Conservation (phyloP, 2,888 invertebrate genomes). For the Agrotis clavis region DNA sequence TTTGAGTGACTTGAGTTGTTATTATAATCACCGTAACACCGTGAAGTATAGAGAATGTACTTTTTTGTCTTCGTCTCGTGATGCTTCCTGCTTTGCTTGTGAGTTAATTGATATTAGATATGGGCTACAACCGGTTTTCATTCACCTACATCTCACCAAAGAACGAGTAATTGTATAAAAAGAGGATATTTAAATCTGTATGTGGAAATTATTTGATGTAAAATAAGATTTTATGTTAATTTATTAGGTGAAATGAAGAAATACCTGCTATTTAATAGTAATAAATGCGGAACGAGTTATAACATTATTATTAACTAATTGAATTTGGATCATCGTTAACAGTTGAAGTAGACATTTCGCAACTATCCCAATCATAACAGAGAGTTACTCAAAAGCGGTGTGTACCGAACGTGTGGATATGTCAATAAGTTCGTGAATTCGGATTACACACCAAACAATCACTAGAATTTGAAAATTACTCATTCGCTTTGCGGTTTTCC, state of each 20-base stretch:
- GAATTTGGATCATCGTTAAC: neutral
- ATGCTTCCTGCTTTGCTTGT: constrained; percentile 76
- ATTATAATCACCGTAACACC: constrained; percentile 69
- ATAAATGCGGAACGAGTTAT: too few species aligned
- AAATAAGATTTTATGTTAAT: constrained; percentile 7
- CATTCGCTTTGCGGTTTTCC: constrained; percentile 53
- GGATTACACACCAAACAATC: constrained; percentile 44
- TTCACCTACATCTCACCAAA: constrained; percentile 70
- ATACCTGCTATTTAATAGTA: neutral
- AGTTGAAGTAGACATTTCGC: constrained; percentile 13
- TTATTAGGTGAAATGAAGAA: neutral
- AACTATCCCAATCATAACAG: constrained; percentile 2
- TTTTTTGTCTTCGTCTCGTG: constrained; percentile 66
- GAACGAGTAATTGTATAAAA: constrained; percentile 55
- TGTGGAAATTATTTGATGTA: constrained; percentile 30
- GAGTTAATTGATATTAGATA: constrained; percentile 76
- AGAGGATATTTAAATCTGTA: constrained; percentile 64
- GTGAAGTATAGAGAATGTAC: constrained; percentile 67
- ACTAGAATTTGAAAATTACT: constrained; percentile 52
- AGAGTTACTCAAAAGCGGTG: constrained; percentile 2
- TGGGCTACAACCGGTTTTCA: constrained; percentile 72
- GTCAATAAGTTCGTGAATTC: constrained; percentile 20
- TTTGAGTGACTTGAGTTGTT: constrained; percentile 52
- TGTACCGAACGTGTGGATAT: constrained; percentile 13
- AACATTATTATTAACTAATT: neutral